A percentile compares a stretch with the other conserved stretches of the same genome.
Evolutionary conservation across 2,888 invertebrate species (phyloP).

Genomic region (Enoplolaimus lenunculus): DNA sequence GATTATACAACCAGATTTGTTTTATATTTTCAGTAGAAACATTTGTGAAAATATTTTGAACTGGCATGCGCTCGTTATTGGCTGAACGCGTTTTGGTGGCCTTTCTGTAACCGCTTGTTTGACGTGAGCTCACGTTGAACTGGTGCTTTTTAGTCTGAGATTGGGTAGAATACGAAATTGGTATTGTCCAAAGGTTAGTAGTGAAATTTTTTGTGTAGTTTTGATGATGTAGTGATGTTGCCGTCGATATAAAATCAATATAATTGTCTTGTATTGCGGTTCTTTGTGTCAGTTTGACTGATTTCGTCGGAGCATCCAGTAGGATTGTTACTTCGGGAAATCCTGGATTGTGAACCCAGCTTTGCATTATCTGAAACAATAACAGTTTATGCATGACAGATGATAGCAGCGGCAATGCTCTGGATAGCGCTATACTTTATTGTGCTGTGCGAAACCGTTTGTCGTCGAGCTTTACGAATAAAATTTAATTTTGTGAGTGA

Average conservation of each 20-base stretch:
- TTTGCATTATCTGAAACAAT: not conserved
- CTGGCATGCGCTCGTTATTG: not conserved
- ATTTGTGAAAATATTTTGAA: not conserved
- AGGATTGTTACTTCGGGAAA: not conserved
- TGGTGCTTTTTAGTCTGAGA: not conserved
- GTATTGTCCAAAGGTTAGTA: not conserved
- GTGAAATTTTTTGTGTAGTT: too few species aligned
- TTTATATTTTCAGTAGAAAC: too few species aligned
- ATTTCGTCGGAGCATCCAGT: not conserved
- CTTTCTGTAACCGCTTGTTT: not conserved
- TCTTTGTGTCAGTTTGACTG: not conserved
- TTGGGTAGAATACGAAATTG: not conserved
- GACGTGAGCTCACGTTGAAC: not conserved
- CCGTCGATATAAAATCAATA: not conserved
- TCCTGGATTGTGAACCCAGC: not conserved
- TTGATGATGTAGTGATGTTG: too few species aligned
- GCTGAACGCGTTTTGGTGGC: not conserved
- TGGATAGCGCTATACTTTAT: too few species aligned
- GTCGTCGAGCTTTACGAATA: too few species aligned
- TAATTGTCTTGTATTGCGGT: not conserved
- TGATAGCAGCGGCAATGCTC: too few species aligned
- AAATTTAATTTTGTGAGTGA: too few species aligned
- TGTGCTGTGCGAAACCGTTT: too few species aligned
- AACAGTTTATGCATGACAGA: too few species aligned
- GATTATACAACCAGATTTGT: not conserved